Evolutionary conservation across 1,140 invertebrate species (phyloP).

Genomic region (Pseudomyrmex flavicornis): DNA sequence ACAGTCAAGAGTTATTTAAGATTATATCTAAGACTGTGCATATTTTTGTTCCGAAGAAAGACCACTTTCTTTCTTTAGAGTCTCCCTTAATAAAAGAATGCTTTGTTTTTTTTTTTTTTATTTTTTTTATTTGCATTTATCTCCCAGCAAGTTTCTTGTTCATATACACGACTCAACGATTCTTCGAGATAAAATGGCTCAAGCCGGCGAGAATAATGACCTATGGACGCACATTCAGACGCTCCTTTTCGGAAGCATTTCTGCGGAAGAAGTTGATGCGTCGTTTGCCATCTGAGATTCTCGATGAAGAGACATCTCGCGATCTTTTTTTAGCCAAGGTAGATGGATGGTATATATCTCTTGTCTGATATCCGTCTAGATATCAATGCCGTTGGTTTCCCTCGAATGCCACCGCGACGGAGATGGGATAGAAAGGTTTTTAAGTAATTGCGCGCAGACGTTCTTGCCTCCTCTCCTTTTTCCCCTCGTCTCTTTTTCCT

Average conservation of each 20-base stretch:
- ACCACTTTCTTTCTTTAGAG: no score
- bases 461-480: constrained; percentile 11
- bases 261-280: constrained; percentile 28
- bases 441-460: constrained; percentile 71
- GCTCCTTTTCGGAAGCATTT: constrained; percentile 47
- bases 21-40: no score
- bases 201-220: constrained; percentile 54
- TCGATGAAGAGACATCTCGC: constrained; percentile 26
- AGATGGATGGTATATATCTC: constrained; percentile 10
- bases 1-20: no score
- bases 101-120: not conserved
- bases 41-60: no score
- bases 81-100: no score
- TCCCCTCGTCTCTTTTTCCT: no score
- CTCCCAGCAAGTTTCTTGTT: constrained; percentile 23
- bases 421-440: constrained; percentile 28
- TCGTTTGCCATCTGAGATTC: constrained; percentile 29
- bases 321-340: constrained; percentile 43
- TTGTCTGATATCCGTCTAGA: constrained; percentile 55
- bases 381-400: constrained; percentile 51
- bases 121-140: constrained; percentile 23
- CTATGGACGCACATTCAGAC: constrained; percentile 41
- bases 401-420: not conserved
- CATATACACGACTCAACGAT: not conserved
- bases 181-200: constrained; percentile 22